Percentiles rank a stretch among this genome's conserved stretches.
These are phyloP conservation scores for Hippocampus zosterae DNA, from an alignment of 2,113 vertebrate genomes.

Conservation along the genomic window DNA sequence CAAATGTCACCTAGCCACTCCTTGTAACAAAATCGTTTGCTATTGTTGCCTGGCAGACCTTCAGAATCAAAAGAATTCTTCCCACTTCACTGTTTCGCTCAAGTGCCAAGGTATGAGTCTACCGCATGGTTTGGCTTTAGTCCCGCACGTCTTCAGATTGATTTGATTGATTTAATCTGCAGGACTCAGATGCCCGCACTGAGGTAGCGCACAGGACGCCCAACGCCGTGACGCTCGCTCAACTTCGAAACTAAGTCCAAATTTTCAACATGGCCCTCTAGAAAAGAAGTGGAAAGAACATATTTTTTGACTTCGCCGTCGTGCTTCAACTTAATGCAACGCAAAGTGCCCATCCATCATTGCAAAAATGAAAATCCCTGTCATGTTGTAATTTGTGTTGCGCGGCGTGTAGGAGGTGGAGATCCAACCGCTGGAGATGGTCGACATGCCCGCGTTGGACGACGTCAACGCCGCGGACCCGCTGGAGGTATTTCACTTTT, in stretches of 20 bases:
- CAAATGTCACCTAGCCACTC: background rate
- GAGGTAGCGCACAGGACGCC: background rate
- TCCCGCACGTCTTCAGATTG: background rate
- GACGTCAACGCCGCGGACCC: conserved; percentile 38
- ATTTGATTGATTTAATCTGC: background rate
- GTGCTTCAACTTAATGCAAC: too few species aligned
- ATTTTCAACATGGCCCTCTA: too few species aligned
- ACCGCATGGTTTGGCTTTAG: background rate
- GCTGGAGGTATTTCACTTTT: conserved; percentile 34
- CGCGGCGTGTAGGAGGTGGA: conserved; percentile 34
- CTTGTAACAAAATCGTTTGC: background rate
- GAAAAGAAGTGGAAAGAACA: too few species aligned
- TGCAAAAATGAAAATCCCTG: too few species aligned
- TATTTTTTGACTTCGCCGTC: too few species aligned
- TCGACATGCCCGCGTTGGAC: conserved; percentile 28
- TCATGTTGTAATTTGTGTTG: background rate
- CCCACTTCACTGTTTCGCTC: conserved; percentile 44
- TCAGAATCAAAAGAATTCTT: conserved; percentile 53
- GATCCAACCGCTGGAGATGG: conserved; percentile 39
- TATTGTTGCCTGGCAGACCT: conserved; percentile 32
- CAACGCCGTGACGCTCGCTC: too few species aligned
- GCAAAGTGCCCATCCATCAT: too few species aligned
- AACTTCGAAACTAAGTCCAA: too few species aligned
- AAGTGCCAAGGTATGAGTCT: conserved; percentile 37
- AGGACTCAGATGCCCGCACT: conserved; percentile 17